A percentile compares a stretch with the other conserved stretches of the same genome.
Conservation (phyloP, 2,797 vertebrate species). For the Emys orbicularis region DNA sequence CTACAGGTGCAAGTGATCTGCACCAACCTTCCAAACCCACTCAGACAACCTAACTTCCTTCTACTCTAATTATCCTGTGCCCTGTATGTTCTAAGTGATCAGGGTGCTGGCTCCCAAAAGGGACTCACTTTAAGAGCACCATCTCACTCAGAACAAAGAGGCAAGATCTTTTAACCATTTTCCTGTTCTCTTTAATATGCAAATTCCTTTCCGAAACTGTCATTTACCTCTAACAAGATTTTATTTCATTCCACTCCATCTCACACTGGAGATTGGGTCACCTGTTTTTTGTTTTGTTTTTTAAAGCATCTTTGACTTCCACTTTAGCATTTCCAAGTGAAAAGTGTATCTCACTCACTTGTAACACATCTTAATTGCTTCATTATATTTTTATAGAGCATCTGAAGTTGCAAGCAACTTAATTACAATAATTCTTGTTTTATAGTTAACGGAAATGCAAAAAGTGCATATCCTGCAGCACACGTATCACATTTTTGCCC, state of each 20-base stretch:
- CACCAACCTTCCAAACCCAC: not conserved
- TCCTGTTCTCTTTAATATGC: not conserved
- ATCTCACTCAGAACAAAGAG: not conserved
- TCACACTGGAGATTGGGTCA: not conserved
- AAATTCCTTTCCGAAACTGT: not conserved
- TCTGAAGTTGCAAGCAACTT: conserved; percentile 68
- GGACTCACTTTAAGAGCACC: not conserved
- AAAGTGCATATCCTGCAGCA: conserved; percentile 47
- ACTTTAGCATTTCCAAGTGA: conserved; percentile 54
- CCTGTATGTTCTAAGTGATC: not conserved
- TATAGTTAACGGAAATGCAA: conserved; percentile 64
- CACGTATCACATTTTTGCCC: conserved; percentile 53
- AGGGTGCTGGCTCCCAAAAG: not conserved
- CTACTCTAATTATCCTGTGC: not conserved
- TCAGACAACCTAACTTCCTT: not conserved
- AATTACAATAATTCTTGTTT: conserved; percentile 70
- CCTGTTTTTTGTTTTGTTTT: not conserved
- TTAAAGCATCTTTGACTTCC: not conserved
- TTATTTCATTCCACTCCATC: not conserved
- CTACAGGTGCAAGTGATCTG: not conserved
- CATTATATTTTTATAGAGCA: conserved; percentile 76
- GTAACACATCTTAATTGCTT: conserved; percentile 69
- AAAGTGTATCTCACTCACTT: conserved; percentile 44
- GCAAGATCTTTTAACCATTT: not conserved
- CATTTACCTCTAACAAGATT: not conserved